Evolutionary conservation across 2,888 invertebrate species (phyloP), one percentile per base, ranked within the genome.

Genomic region (Drosophila hamatofila): DNA sequence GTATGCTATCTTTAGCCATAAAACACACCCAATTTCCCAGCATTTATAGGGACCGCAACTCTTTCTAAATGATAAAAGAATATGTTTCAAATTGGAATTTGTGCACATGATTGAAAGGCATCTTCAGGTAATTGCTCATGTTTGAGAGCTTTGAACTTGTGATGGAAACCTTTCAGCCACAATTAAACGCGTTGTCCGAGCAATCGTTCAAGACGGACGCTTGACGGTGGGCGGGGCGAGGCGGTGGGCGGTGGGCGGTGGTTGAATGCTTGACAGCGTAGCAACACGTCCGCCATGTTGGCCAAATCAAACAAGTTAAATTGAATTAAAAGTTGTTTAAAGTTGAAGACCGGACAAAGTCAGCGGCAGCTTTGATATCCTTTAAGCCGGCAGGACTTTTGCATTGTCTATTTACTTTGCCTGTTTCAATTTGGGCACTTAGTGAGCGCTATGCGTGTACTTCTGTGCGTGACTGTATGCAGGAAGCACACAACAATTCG

Each of bases 301-400:
- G 16, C n/a, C 23, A 39, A 30, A 27, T 39, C 37, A 37, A 27
- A n/a, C 6, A 49, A 49, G 39, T 49, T 59, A 21, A 59, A 49
- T 59, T 59, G 37, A 59, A 39, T 49, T 37, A 59, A 35, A 30
- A 30, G 39, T 21, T 39, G n/a, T 8, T 59, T 27, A 39, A 49
- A 59, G 49, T 49, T 49, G 14, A 59, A 30, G 12, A n/a, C 39
- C 59, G 30, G 12, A n/a, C 37, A 49, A 41, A 41, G 25, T 23
- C 27, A 44, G 30, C 25, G 18, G 21, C 9, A 12, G 27, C 9
- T 25, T 25, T 14, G 11, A 54, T 25, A 52, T 46, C 23, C 42
- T 18, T 46, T 62, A 33, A 49, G 21, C 39, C 42, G n/a, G 16
- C 21, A 12, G 23, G 44, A 30, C 46, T 56, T 42, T 30, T 0